A percentile compares a stretch with the other conserved stretches of the same genome.
phyloP scores from a whole-genome alignment of 2,797 vertebrate species.

The Pseudochromis fuscus region DNA sequence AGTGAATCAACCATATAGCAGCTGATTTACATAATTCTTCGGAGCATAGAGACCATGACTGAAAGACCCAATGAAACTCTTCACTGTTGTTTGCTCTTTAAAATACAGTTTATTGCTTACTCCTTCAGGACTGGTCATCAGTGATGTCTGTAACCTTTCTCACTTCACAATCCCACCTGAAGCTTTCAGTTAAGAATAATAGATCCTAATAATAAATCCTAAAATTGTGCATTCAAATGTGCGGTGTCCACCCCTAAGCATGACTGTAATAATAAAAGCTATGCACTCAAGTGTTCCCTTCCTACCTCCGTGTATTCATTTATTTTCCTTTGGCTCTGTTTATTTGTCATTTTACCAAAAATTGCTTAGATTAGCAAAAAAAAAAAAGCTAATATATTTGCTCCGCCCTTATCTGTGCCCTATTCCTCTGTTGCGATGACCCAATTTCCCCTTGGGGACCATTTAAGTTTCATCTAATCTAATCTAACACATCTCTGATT shows the following conservation, averaged over 20 bases:
- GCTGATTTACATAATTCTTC: background rate
- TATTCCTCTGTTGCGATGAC: constrained; percentile 30
- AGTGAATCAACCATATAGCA: background rate
- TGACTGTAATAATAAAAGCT: too few species aligned
- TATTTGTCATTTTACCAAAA: constrained; percentile 10
- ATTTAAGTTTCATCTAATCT: constrained; percentile 51
- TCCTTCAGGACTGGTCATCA: too few species aligned
- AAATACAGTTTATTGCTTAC: too few species aligned
- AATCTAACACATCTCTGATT: constrained; percentile 53
- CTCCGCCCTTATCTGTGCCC: constrained; percentile 2
- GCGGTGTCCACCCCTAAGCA: too few species aligned
- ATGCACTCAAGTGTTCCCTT: background rate
- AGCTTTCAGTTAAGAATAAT: background rate
- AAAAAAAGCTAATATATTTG: constrained; percentile 5
- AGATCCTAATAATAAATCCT: background rate
- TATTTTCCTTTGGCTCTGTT: constrained; percentile 3
- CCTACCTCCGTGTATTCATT: background rate
- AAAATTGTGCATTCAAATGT: too few species aligned
- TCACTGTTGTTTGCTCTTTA: too few species aligned
- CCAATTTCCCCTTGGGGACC: constrained; percentile 32
- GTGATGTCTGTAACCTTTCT: background rate
- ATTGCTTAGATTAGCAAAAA: background rate
- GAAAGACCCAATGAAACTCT: too few species aligned
- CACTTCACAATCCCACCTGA: background rate
- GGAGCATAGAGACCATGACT: too few species aligned